Evolutionary conservation across 2,888 invertebrate species (phyloP), one percentile per base, ranked within the genome.

Genomic region (Dynastes maya): DNA sequence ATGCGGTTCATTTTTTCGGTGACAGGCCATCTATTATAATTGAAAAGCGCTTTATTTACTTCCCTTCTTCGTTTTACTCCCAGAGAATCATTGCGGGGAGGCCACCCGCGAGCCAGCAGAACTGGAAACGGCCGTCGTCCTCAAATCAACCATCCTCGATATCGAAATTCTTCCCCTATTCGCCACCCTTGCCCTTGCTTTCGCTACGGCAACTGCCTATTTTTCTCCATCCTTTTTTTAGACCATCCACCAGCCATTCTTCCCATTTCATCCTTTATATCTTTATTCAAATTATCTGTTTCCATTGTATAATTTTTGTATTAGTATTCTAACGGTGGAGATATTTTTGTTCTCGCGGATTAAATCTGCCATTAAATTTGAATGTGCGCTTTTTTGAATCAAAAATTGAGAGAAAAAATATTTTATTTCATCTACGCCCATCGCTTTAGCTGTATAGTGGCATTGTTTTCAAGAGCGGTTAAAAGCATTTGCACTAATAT

Each of bases 11-110:
- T 81, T 82, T 82, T 82, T 80, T 77, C 77, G 51, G n/a, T 61
- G 80, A 82, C 80, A 80, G 81, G 80, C 79, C 81, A 80, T 81
- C 81, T 80, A 81, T 82, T 81, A 82, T 82, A 81, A 82, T 82
- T 82, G 82, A 80, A 82, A 82, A 81, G 80, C 80, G 78, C 78
- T 72, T 61, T 72, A 72, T 72, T 72, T 72, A 72, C 61, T 72
- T n/a, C 45, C 61, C 27, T 72, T 22, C n/a, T 45, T 45, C 61
- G 40, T 61, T 61, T 45, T 45, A 13, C 61, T 72, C 40, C 45
- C 9, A 11, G 37, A 61, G 13, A 40, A 72, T 40, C 40, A 8
- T 61, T 72, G 16, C 16, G 13, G 58, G 27, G 58, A 13, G 72
- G 40, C 72, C 61, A 40, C 72, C 45, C 45, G 61, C 72, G 61